These are phyloP conservation scores for Elysia crispata DNA, from an alignment of 2,888 invertebrate species.

Conservation along the genomic window DNA sequence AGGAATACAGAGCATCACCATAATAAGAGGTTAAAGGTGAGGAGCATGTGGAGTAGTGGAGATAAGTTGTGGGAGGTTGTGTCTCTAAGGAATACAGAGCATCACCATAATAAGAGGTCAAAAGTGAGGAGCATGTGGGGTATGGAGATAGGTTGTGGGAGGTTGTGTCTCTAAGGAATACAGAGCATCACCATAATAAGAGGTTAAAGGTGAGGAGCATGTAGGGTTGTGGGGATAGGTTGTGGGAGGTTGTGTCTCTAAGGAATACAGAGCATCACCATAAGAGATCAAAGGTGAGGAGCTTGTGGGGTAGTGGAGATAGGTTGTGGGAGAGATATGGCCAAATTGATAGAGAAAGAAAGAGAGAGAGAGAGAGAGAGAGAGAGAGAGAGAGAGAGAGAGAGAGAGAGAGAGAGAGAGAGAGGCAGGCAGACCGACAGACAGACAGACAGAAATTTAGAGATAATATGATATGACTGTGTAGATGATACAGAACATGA, in stretches of 20 bases:
- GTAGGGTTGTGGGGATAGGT: conserved; percentile 48
- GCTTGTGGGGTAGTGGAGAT: background rate
- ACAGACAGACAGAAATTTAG: background rate
- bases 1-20: too few relatives aligned
- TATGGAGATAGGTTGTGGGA: too few relatives aligned
- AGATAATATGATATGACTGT: background rate
- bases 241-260: conserved; percentile 11
- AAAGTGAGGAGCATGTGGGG: too few relatives aligned
- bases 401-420: background rate
- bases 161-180: too few relatives aligned
- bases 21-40: too few relatives aligned
- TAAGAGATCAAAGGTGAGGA: conserved; percentile 33
- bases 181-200: too few relatives aligned
- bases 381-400: conserved; percentile 1
- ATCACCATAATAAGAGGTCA: too few relatives aligned
- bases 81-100: too few relatives aligned
- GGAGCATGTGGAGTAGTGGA: too few relatives aligned
- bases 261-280: conserved; percentile 34
- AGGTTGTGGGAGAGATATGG: background rate
- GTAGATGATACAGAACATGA: too few relatives aligned
- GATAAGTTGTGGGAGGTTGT: too few relatives aligned
- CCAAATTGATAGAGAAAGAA: background rate
- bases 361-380: background rate
- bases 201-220: background rate
- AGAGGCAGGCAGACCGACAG: background rate